A percentile compares a stretch with the other conserved stretches of the same genome.
Evolutionary conservation across 2,888 invertebrate species (phyloP).

Genomic region (Parnassius orleans): DNA sequence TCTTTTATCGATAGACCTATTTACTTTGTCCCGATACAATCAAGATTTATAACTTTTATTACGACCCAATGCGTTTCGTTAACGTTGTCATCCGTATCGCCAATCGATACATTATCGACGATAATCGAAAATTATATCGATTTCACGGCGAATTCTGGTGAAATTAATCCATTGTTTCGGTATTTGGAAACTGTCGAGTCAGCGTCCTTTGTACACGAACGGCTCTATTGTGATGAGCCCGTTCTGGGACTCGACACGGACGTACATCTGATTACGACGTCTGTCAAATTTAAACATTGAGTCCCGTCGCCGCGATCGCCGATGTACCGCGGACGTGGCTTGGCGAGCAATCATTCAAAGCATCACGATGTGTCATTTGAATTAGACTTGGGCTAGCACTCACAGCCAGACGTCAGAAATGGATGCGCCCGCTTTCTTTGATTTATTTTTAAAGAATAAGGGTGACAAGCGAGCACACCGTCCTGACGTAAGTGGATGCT

Average conservation of each 20-base stretch:
- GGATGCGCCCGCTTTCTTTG: constrained; percentile 41
- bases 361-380: constrained; percentile 36
- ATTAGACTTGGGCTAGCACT: constrained; percentile 34
- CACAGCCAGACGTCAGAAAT: constrained; percentile 35
- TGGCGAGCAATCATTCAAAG: constrained; percentile 31
- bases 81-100: constrained; percentile 57
- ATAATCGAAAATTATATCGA: constrained; percentile 57
- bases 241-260: constrained; percentile 30
- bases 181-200: constrained; percentile 38
- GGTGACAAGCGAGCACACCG: too few species aligned
- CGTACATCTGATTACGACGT: constrained; percentile 35
- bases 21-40: constrained; percentile 47
- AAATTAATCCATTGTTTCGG: constrained; percentile 59
- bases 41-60: constrained; percentile 49
- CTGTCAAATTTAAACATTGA: constrained; percentile 29
- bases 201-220: constrained; percentile 36
- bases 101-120: constrained; percentile 50
- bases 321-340: constrained; percentile 9
- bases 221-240: constrained; percentile 33
- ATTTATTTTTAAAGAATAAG: too few species aligned
- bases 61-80: constrained; percentile 54
- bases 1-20: constrained; percentile 38
- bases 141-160: constrained; percentile 61
- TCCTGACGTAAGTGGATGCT: too few species aligned
- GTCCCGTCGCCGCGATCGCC: constrained; percentile 20